phyloP scores from a whole-genome alignment of 2,888 invertebrate species.

The Philereme vetulata region DNA sequence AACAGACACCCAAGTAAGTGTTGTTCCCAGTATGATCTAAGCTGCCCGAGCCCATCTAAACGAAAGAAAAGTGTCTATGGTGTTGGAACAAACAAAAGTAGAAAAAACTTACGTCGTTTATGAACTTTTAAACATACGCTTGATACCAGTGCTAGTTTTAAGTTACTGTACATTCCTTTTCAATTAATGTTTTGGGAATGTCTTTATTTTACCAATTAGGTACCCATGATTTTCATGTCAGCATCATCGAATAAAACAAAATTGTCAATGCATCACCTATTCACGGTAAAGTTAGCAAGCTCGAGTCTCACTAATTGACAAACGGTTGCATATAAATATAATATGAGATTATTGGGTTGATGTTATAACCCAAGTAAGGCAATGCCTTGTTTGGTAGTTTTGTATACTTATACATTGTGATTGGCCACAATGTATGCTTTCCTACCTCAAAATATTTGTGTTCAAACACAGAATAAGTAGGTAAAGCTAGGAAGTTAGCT shows the following conservation, averaged over 20 bases:
- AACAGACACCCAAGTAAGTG: constrained; percentile 69
- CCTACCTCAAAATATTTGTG: constrained; percentile 38
- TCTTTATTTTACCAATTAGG: constrained; percentile 15
- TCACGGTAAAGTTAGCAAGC: too few species aligned
- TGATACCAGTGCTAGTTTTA: constrained; percentile 55
- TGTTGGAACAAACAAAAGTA: constrained; percentile 73
- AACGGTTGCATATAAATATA: too few species aligned
- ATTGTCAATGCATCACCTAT: too few species aligned
- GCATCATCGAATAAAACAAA: too few species aligned
- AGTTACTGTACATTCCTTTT: constrained; percentile 62
- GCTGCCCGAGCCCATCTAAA: constrained; percentile 79
- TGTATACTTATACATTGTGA: constrained; percentile 24
- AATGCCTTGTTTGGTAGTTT: constrained; percentile 36
- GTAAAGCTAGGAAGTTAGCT: constrained; percentile 31
- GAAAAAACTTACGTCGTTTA: constrained; percentile 71
- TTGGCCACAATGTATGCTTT: constrained; percentile 20
- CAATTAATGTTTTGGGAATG: constrained; percentile 45
- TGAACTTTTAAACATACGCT: constrained; percentile 46
- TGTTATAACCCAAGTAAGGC: constrained; percentile 29
- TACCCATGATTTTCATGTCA: constrained; percentile 8
- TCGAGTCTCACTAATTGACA: too few species aligned
- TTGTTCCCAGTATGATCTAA: constrained; percentile 71
- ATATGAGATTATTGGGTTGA: constrained; percentile 38
- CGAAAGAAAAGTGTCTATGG: constrained; percentile 66
- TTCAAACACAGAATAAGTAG: constrained; percentile 32